Base-by-base conservation (phyloP, 2,113 vertebrate species). In the Peromyscus leucopus region DNA sequence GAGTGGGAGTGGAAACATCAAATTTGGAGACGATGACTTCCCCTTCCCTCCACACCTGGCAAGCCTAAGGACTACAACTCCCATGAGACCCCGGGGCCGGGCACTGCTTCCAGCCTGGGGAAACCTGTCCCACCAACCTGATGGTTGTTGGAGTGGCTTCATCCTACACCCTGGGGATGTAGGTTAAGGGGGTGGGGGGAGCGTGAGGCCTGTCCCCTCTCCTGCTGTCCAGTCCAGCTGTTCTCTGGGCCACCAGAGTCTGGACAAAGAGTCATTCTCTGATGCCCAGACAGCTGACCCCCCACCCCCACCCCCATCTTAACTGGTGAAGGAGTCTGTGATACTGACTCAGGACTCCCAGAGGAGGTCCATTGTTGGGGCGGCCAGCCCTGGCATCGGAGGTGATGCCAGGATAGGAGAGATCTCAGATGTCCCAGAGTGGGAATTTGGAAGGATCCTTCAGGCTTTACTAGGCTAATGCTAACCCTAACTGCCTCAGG, bases 211-310 rank as follows among this genome's bases (percentile, higher is more conserved):
- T 76, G 84, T 92, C 26, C 71, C 48, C 36, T 89, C 67, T 82
- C 42, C 71, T 6, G 4, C 24, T 78, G 87, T 93, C 78, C 89
- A 88, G 55, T 36, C 95, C 95, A 96, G 92, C 92, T 96, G 96
- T 80, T 94, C 85, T 86, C 89, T 90, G 93, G 91, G 95, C 89
- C 86, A 82, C 59, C 69, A 90, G 92, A 74, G 71, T 80, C n/a
- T 72, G 90, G 69, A 98, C 96, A 97, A 97, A 97, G 95, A 96
- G 79, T 93, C 80, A 90, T 97, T 98, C 94, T 98, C 91, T 74
- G 48, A 13, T 51, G 95, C 28, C 15, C 8, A 55, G 93, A 88
- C 91, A 97, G 93, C 97, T 97, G 96, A 95, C 59, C 65, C 46
- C 46, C 46, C 42, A 42, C 42, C 46, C 89, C 85, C 78, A 63